Base-by-base conservation (phyloP, 2,113 vertebrate genomes). In the Anoplopoma fimbria region DNA sequence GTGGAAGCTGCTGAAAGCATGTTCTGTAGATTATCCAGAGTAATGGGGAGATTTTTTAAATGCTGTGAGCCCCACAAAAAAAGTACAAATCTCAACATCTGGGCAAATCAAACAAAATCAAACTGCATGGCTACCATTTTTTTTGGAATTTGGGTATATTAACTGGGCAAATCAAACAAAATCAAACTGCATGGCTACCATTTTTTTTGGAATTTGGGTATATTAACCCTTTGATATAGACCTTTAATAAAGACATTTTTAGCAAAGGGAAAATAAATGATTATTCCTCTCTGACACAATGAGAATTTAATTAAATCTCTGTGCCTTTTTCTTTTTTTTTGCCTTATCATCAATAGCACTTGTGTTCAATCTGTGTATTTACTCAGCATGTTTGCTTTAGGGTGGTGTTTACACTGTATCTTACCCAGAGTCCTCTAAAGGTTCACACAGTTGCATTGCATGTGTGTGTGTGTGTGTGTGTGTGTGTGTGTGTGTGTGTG, bases 331-430 rank as follows among this genome's bases (percentile, higher is more conserved):
- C 2, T 19, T 19, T 71, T 55, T 38, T 83, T 84, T 79, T 82
- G 36, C 77, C 34, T 67, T 1, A 10, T 75, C 49, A 62, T 85
- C 15, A 62, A 21, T 38, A 23, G 42, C 29, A 21, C 23, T 33
- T 33, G 42, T n/a, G 77, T 62, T 72, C 63, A 79, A 0, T 68
- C 40, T 25, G 70, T 34, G 45, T 92, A 57, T 91, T 92, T 93
- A 79, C 78, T 82, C 38, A 31, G 36, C 1, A 6, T 93, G 81
- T 93, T 93, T 93, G 87, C 85, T 86, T 75, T 88, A 49, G 51
- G 69, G 55, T 58, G 31, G 57, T 79, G 88, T 91, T 85, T 80
- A 70, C 83, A 72, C 63, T 60, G 70, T 34, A 29, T 75, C 75
- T 58, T 53, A 60, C 75, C 55, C 74, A 74, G 64, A 78, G 76